Conservation (phyloP, 2,113 vertebrate genomes). For the Lipotes vexillifer region DNA sequence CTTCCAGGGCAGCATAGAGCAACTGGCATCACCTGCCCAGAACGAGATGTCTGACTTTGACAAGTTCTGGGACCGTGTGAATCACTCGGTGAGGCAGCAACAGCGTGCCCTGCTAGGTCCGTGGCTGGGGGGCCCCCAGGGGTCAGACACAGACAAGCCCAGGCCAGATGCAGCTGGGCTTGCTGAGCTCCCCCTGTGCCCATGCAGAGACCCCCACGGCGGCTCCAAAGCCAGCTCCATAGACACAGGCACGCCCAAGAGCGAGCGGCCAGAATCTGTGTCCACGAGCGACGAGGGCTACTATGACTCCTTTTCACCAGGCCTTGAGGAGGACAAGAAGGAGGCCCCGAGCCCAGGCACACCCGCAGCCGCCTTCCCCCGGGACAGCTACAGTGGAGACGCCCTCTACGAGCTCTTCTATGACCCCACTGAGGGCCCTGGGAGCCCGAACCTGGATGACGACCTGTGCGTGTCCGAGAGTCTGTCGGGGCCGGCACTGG, state of each 20-base stretch:
- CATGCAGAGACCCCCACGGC: slow-evolving; percentile 68
- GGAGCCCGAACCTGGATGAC: slow-evolving; percentile 78
- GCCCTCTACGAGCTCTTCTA: slow-evolving; percentile 90
- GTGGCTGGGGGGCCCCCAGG: slow-evolving; percentile 41
- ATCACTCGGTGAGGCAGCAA: slow-evolving; percentile 79
- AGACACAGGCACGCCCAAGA: slow-evolving; percentile 84
- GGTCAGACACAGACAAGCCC: slow-evolving; percentile 24
- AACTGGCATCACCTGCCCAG: slow-evolving; percentile 83
- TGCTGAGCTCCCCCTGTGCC: slow-evolving; percentile 46
- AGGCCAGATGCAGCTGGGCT: slow-evolving; percentile 40
- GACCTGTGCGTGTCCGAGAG: slow-evolving; percentile 82
- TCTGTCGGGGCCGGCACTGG: slow-evolving; percentile 79
- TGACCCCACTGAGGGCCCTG: slow-evolving; percentile 80
- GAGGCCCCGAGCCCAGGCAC: slow-evolving; percentile 72
- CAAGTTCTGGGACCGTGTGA: slow-evolving; percentile 85
- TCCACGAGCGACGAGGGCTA: slow-evolving; percentile 91
- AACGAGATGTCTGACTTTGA: slow-evolving; percentile 80
- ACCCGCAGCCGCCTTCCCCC: slow-evolving; percentile 76
- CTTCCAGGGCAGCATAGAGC: slow-evolving; percentile 83
- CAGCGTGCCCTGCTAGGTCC: slow-evolving; percentile 69
- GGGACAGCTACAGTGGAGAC: slow-evolving; percentile 89
- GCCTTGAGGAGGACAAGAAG: slow-evolving; percentile 83
- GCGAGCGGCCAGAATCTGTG: slow-evolving; percentile 85
- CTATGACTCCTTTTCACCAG: slow-evolving; percentile 86
- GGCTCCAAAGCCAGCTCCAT: slow-evolving; percentile 79